These are phyloP conservation scores for Talpa occidentalis DNA, from an alignment of 2,113 vertebrate genomes.

Conservation along the genomic window DNA sequence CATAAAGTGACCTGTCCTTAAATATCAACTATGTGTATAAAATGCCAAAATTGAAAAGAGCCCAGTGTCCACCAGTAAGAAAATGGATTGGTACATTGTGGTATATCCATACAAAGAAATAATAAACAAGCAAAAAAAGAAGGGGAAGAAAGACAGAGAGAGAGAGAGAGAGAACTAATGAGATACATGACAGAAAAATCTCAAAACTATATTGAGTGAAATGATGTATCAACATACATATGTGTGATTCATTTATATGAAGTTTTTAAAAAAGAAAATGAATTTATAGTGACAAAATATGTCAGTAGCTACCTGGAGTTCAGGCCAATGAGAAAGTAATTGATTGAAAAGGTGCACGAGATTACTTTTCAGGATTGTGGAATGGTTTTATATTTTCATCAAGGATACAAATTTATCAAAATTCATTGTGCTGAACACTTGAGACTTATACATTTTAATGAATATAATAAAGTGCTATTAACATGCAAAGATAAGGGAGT, in stretches of 20 bases:
- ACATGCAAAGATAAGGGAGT: slow-evolving; percentile 10
- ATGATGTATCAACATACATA: not conserved
- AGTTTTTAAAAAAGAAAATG: not conserved
- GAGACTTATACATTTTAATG: not conserved
- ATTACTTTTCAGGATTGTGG: not conserved
- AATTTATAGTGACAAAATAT: not conserved
- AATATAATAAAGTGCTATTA: not conserved
- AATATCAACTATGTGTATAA: not conserved
- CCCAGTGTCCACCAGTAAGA: not conserved
- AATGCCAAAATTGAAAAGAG: not conserved
- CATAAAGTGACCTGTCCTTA: not conserved
- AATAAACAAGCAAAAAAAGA: not conserved
- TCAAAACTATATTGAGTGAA: not conserved
- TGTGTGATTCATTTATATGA: not conserved
- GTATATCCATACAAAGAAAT: not conserved
- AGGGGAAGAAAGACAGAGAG: not conserved
- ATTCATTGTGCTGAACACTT: not conserved
- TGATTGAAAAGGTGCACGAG: not conserved
- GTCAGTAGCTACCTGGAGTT: not conserved
- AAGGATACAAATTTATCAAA: not conserved
- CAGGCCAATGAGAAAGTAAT: not conserved
- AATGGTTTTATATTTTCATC: slow-evolving; percentile 7
- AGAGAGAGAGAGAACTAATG: not conserved
- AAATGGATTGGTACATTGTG: not conserved
- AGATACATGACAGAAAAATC: not conserved